These are phyloP conservation scores for Nixonia krombeini DNA, from an alignment of 1,140 invertebrate genomes.

Conservation along the genomic window DNA sequence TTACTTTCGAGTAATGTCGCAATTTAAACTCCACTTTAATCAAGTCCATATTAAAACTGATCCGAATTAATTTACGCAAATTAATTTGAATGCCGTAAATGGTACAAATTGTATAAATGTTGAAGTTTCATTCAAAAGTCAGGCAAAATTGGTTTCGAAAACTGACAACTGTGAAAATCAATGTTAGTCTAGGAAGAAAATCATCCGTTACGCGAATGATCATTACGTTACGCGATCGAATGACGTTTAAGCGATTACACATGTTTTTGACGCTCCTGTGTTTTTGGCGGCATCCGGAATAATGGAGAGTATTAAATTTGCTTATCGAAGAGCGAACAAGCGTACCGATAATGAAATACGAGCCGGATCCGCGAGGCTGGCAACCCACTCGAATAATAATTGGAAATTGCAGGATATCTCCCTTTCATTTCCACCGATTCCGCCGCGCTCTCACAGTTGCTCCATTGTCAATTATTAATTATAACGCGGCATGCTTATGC, in stretches of 20 bases:
- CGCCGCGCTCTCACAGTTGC: conserved; percentile 24
- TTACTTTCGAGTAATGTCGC: too few relatives aligned
- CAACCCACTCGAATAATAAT: conserved; percentile 43
- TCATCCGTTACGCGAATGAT: too few relatives aligned
- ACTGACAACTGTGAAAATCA: too few relatives aligned
- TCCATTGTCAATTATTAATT: conserved; percentile 41
- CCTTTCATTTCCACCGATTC: conserved; percentile 17
- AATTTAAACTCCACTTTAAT: too few relatives aligned
- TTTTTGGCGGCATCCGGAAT: conserved; percentile 23
- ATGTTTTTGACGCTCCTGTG: conserved; percentile 7
- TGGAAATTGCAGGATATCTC: conserved; percentile 42
- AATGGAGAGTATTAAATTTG: conserved; percentile 43
- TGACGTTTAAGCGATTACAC: conserved; percentile 11
- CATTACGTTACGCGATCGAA: too few relatives aligned
- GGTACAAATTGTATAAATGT: too few relatives aligned
- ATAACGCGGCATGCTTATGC: conserved; percentile 14
- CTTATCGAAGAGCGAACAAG: conserved; percentile 26
- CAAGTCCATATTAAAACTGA: too few relatives aligned
- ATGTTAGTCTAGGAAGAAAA: too few relatives aligned
- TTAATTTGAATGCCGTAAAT: too few relatives aligned
- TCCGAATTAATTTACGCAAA: too few relatives aligned
- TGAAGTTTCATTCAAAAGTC: too few relatives aligned
- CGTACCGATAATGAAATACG: conserved; percentile 44
- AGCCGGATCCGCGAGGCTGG: conserved; percentile 23
- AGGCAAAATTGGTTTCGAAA: too few relatives aligned